Base-by-base conservation (phyloP, 1,140 invertebrate genomes). In the Orius insidiosus region DNA sequence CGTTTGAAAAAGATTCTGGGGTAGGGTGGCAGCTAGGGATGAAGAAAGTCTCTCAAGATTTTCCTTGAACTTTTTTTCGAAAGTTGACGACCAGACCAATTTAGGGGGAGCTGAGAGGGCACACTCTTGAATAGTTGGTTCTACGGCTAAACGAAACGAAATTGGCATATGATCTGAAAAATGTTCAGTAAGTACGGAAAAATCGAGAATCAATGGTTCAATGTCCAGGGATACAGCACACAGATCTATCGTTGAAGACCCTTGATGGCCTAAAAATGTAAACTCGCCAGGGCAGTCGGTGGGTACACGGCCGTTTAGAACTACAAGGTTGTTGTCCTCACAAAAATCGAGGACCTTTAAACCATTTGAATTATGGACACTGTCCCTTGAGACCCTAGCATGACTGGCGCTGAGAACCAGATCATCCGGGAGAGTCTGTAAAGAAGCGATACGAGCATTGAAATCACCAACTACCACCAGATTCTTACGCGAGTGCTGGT, bases 211-310 rank as follows among this genome's bases (percentile, higher is more conserved):
- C n/a, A 4, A 36, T n/a, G n/a, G 4, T 15, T 11, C 35, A 11
- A n/a, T n/a, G 14, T n/a, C n/a, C n/a, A n/a, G 5, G 3, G 35
- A 11, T n/a, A 10, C 35, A 3, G 9, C 3, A 9, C 35, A 36
- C 3, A 4, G 9, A 10, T 36, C 35, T 5, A 36, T 10, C 9
- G 14, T 15, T 3, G 35, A 36, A 9, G 3, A 3, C 3, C 35
- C 35, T 9, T 35, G 33, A 14, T 46, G 43, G 40, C 9, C 2
- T 35, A 53, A 9, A 50, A 30, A 38, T 5, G 37, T 39, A 24
- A 34, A 44, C 43, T 48, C 31, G 32, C 32, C 18, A n/a, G 11
- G 10, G 3, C 18, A 36, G 34, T 14, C 6, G 8, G 10, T 32
- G 2, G 7, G 3, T 18, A 5, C 5, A 4, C 36, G 32, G 24